Percentiles rank a stretch among this genome's conserved stretches.
phyloP scores from a whole-genome alignment of 2,113 vertebrate species.

The Xiphorhynchus elegans region DNA sequence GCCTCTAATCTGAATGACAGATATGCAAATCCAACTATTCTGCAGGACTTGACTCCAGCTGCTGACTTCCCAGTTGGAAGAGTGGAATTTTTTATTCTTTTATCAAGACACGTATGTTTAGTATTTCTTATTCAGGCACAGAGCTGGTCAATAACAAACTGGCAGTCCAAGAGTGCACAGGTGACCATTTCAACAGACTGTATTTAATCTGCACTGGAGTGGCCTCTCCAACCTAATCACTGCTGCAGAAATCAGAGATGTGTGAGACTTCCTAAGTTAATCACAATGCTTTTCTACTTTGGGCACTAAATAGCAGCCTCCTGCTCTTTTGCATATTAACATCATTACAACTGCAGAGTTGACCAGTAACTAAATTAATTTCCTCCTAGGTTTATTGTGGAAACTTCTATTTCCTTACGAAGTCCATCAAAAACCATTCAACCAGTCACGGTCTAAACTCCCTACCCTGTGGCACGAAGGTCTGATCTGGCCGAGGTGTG shows the following conservation, averaged over 20 bases:
- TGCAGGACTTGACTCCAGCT: background rate
- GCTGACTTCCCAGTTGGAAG: background rate
- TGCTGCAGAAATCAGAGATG: background rate
- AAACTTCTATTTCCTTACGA: background rate
- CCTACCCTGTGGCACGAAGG: slow-evolving; percentile 86
- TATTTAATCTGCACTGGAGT: background rate
- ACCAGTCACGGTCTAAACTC: background rate
- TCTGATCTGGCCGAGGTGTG: slow-evolving; percentile 86
- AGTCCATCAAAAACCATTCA: background rate
- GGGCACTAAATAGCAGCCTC: background rate
- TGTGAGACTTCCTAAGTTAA: background rate
- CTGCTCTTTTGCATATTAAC: background rate
- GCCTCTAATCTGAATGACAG: background rate
- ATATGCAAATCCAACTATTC: accelerated
- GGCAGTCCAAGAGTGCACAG: background rate
- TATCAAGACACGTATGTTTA: background rate
- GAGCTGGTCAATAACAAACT: background rate
- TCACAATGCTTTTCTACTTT: background rate
- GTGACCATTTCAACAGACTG: background rate
- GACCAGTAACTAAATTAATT: background rate
- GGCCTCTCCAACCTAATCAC: background rate
- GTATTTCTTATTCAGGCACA: background rate
- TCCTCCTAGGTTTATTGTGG: background rate
- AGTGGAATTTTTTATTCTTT: background rate
- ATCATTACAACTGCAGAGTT: background rate